phyloP scores from a whole-genome alignment of 2,113 vertebrate genomes.

The Panthera tigris region DNA sequence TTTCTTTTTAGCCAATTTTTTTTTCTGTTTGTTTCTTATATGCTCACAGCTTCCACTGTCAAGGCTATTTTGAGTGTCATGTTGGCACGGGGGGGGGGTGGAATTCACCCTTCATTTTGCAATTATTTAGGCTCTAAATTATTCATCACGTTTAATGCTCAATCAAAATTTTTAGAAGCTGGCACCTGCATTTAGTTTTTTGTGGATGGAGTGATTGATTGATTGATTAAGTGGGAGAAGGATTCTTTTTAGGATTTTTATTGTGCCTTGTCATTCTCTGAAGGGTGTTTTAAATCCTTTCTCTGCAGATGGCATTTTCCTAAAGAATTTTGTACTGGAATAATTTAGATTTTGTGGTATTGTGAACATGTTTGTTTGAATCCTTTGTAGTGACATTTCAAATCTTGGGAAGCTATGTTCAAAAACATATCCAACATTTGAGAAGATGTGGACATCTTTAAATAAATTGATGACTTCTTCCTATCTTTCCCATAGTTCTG shows the following conservation, averaged over 20 bases:
- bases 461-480: background rate
- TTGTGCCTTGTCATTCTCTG: background rate
- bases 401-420: background rate
- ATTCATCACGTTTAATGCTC: background rate
- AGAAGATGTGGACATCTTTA: background rate
- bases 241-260: background rate
- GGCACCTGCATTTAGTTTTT: background rate
- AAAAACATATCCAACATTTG: background rate
- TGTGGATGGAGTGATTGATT: background rate
- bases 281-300: slow-evolving; percentile 6
- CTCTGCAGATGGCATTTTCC: background rate
- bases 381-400: background rate
- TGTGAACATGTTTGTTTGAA: background rate
- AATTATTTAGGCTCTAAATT: background rate
- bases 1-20: background rate
- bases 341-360: background rate
- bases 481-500: background rate
- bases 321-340: background rate
- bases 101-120: background rate
- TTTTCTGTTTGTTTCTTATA: background rate
- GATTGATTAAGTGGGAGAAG: background rate
- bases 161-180: background rate
- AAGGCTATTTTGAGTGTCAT: background rate
- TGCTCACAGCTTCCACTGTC: background rate
- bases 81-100: background rate